Conservation (phyloP, 2,888 invertebrate genomes). For the Didymodactylos carnosus region DNA sequence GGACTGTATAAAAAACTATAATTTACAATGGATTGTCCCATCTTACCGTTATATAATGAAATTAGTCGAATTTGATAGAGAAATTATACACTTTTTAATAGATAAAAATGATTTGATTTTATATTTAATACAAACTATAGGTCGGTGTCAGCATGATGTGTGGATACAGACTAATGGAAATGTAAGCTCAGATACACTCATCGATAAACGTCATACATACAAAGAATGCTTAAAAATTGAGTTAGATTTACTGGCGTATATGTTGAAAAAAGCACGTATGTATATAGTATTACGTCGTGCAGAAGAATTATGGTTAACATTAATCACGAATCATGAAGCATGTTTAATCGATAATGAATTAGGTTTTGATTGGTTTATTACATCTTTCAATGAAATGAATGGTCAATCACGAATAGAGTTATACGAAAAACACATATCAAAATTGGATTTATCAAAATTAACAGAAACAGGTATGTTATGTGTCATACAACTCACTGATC, state of each 20-base stretch:
- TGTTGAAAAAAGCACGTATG: constrained; percentile 36
- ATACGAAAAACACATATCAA: constrained; percentile 36
- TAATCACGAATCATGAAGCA: constrained; percentile 33
- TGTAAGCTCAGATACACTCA: constrained; percentile 28
- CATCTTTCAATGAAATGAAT: constrained; percentile 35
- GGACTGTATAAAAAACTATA: constrained; percentile 34
- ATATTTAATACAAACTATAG: not conserved
- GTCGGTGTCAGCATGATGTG: not conserved
- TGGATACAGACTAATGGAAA: constrained; percentile 7
- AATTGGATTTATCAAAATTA: constrained; percentile 32
- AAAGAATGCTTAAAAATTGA: constrained; percentile 34
- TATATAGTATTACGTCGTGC: constrained; percentile 36
- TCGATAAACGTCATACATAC: constrained; percentile 35
- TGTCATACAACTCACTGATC: no score
- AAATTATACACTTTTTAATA: no score
- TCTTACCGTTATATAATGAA: not conserved
- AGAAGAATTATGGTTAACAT: constrained; percentile 36
- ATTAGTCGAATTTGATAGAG: not conserved
- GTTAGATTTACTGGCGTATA: constrained; percentile 36
- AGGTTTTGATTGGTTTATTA: constrained; percentile 37
- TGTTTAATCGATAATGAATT: constrained; percentile 36
- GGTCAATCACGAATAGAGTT: constrained; percentile 34
- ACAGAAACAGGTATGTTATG: constrained; percentile 28
- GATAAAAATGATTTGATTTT: not conserved
- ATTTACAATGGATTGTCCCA: not conserved